Evolutionary conservation across 2,797 vertebrate species (phyloP).

Genomic region (Brachyrhaphis roseni): DNA sequence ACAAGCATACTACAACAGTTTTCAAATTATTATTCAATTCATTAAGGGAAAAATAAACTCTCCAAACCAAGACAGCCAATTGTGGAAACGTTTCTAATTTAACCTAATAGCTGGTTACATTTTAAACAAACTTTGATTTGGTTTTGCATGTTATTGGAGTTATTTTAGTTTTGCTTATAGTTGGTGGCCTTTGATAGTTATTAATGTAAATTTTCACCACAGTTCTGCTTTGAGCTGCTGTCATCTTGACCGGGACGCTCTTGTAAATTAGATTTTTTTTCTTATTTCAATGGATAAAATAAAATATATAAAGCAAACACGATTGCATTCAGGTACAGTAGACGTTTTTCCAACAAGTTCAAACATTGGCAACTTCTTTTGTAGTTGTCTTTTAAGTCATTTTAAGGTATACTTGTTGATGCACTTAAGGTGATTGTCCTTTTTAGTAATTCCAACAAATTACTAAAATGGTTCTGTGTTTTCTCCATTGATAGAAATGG

Average conservation of each 20-base stretch:
- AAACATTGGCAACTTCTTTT: background rate
- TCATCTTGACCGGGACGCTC: too few species aligned
- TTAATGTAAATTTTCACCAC: background rate
- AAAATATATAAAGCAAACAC: background rate
- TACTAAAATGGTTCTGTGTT: background rate
- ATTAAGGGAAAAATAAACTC: background rate
- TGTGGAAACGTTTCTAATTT: background rate
- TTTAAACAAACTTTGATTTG: background rate
- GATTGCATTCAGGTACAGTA: background rate
- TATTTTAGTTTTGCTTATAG: background rate
- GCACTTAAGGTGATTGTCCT: background rate
- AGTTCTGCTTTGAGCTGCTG: background rate
- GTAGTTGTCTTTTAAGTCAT: background rate
- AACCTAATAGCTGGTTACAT: background rate
- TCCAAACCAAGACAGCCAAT: background rate
- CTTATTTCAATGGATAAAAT: background rate
- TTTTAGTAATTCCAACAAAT: background rate
- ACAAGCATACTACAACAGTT: background rate
- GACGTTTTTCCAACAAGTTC: background rate
- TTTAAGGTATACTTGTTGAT: background rate
- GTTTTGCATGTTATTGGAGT: background rate
- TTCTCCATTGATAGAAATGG: background rate
- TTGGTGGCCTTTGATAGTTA: background rate
- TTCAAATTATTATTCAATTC: background rate
- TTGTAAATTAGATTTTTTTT: too few species aligned